Base-by-base conservation (phyloP, 2,113 vertebrate genomes). In the Calcarius ornatus region DNA sequence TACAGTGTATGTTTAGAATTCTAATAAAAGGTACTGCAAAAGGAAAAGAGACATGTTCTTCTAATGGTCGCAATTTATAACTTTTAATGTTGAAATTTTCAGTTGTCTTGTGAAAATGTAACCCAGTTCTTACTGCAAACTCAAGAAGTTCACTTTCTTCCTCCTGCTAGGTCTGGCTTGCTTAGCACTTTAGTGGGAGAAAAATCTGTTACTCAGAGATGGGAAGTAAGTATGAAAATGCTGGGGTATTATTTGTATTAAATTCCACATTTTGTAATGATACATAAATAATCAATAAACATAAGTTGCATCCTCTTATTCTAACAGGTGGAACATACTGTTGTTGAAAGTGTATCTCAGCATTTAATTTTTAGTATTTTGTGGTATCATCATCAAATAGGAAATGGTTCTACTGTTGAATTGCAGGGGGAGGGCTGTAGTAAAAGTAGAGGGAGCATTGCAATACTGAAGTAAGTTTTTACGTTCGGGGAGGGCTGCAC, bases 171-270 rank as follows among this genome's bases (percentile, higher is more conserved):
- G 38, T 99, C 99, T 76, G 99, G 99, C 10, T 98, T 99, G 83
- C 99, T 99, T 89, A 99, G 99, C 97, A 99, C 99, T 14, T 97
- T 99, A 95, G 99, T 99, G 23, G 99, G 99, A 48, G 99, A 99
- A 96, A 99, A 98, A 95, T 99, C 99, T 54, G 99, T 99, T 92
- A 99, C 99, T 85, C 99, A 99, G 60, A 98, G 99, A 96, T 99
- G 99, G 99, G 99, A 99, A 98, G 99, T 99, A 95, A 98, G 98
- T 50, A 86, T 84, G 79, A 51, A 53, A n/a, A 45, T 28, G 23
- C 21, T 40, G 15, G 4, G 0, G 3, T 30, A 2, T 12, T 66
- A 66, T 79, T 57, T 60, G 0, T 73, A 37, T 88, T 59, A 42
- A 77, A 47, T 88, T 47, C 9, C 35, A 23, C 3, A 1, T 86